Conservation (phyloP, 2,113 vertebrate genomes). For the Corythornis madagascariensis region DNA sequence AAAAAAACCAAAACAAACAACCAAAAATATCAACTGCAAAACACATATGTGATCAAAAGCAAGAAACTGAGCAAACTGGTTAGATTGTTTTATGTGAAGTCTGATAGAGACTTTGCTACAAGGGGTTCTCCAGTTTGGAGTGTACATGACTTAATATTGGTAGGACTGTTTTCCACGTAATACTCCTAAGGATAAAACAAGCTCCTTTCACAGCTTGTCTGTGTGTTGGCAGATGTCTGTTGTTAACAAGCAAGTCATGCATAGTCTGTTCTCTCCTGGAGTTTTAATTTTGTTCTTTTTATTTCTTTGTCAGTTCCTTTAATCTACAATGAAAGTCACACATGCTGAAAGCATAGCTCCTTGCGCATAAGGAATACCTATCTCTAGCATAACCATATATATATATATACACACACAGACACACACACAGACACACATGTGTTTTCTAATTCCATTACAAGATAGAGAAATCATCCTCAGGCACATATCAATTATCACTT, state of each 20-base stretch:
- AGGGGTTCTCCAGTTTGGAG: neutral
- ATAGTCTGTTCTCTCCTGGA: neutral
- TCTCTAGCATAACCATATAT: neutral
- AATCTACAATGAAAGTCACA: conserved; percentile 3
- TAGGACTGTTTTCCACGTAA: neutral
- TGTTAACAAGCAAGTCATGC: conserved; percentile 10
- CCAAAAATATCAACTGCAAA: neutral
- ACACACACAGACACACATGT: neutral
- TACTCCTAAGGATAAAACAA: neutral
- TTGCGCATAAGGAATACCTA: neutral
- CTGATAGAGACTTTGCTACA: neutral
- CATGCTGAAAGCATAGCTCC: neutral
- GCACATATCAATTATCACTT: neutral
- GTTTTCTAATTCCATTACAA: neutral
- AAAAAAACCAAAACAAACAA: neutral
- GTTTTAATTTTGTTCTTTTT: conserved; percentile 44
- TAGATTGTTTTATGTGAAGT: neutral
- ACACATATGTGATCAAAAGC: neutral
- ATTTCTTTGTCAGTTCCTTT: conserved; percentile 52
- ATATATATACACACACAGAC: neutral
- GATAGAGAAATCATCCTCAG: neutral
- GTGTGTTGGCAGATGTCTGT: neutral
- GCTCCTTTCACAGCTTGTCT: neutral
- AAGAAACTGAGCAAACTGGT: neutral
- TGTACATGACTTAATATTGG: neutral